Conservation (phyloP, 1,140 invertebrate genomes). For the Achatina immaculata region DNA sequence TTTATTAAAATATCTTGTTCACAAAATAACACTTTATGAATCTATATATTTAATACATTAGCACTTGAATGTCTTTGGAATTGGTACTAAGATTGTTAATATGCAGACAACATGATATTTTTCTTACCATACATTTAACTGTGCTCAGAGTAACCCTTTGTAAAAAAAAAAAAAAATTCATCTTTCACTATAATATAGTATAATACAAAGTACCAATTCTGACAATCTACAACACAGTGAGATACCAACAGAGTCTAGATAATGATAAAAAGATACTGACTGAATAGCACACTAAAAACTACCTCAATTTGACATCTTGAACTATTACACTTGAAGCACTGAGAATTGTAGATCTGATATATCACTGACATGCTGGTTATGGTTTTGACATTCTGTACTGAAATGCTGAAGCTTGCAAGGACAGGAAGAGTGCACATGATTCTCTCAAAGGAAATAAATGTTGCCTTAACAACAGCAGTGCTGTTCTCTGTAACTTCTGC, state of each 20-base stretch:
- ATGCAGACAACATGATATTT: too few species aligned
- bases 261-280: too few species aligned
- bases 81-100: too few species aligned
- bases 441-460: conserved; percentile 38
- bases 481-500: conserved; percentile 24
- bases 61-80: too few species aligned
- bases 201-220: too few species aligned
- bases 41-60: too few species aligned
- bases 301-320: conserved; percentile 38
- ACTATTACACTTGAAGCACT: conserved; percentile 36
- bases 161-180: background rate
- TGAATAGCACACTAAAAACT: too few species aligned
- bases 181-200: too few species aligned
- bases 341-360: conserved; percentile 34
- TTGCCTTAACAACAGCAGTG: conserved; percentile 26
- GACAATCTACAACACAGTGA: too few species aligned
- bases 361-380: conserved; percentile 12
- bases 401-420: conserved; percentile 21
- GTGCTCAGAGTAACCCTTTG: too few species aligned
- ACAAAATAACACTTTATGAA: background rate
- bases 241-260: too few species aligned
- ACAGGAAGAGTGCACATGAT: conserved; percentile 36
- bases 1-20: background rate
- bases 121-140: too few species aligned
- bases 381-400: conserved; percentile 26